Base-by-base conservation (phyloP, 1,140 invertebrate genomes). In the Anagrus nilaparvatae region DNA sequence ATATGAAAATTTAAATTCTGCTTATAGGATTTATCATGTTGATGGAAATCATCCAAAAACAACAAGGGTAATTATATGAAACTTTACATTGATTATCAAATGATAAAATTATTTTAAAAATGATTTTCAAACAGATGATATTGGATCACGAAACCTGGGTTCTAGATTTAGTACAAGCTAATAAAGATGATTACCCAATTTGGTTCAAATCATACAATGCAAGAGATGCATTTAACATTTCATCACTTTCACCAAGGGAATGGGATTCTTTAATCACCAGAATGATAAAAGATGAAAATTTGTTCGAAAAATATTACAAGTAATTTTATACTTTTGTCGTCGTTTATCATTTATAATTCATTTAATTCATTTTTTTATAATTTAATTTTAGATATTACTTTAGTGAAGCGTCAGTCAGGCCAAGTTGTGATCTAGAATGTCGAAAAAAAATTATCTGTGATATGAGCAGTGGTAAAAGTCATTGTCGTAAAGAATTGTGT, bases 1-100 rank as follows among this genome's bases (percentile, higher is more conserved):
- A 2, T 97, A 90, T 59, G 81, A 80, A 50, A 81, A 89, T 58
- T 71, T 95, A 16, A 97, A 97, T 76, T 89, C 94, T 1, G 90
- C 90, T 4, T 98, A 95, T 63, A 71, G 93, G 59, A 89, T 98
- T 62, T 97, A 96, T 62, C 40, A 47, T 14, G 34, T 47, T 7
- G 45, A 47, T 17, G 45, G 40, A 1, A 36, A 47, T n/a, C 44
- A 41, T 28, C 9, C 38, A 7, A 8, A 21, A 6, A 40, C 44
- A 7, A 38, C 37, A 13, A 42, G 40, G 18, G 44, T 46, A 32
- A 29, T 33, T 23, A 13, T n/a, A n/a, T n/a, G n/a, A n/a, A n/a
- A n/a, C n/a, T n/a, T n/a, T n/a, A n/a, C n/a, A n/a, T n/a, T n/a
- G n/a, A n/a, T n/a, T n/a, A n/a, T n/a, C n/a, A n/a, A n/a, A n/a